Percentiles rank a stretch among this genome's conserved stretches.
Evolutionary conservation across 1,140 invertebrate species (phyloP).

Genomic region (Nephila pilipes): DNA sequence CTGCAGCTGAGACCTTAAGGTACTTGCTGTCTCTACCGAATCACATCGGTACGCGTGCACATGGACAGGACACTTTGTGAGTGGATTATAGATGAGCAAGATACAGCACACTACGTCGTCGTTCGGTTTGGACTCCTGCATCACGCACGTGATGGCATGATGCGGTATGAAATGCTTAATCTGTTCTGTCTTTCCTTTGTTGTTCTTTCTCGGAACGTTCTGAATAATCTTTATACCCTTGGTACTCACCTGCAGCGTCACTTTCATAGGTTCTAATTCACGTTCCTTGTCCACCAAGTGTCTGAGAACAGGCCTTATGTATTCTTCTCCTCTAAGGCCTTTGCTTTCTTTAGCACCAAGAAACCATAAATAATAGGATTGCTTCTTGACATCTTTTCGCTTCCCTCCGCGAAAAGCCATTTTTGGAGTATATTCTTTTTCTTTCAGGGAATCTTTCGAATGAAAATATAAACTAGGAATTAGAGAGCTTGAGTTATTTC

Average conservation of each 20-base stretch:
- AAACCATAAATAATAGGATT: conserved; percentile 99
- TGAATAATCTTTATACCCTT: conserved; percentile 97
- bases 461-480: too few species aligned
- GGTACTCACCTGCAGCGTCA: conserved; percentile 90
- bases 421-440: not conserved
- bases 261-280: conserved; percentile 94
- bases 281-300: conserved; percentile 91
- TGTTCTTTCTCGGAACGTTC: conserved; percentile 81
- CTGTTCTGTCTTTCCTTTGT: conserved; percentile 81
- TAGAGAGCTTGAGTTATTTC: not conserved
- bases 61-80: conserved; percentile 92
- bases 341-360: conserved; percentile 96
- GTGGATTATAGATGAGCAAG: conserved; percentile 93
- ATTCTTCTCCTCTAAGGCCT: conserved; percentile 89
- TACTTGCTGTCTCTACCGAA: conserved; percentile 93
- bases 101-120: conserved; percentile 96
- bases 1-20: conserved; percentile 91
- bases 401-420: conserved; percentile 78
- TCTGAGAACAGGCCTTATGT: conserved; percentile 90
- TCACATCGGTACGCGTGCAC: conserved; percentile 97
- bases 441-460: not conserved
- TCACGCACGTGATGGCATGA: conserved; percentile 92
- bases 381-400: conserved; percentile 91
- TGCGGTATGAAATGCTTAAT: conserved; percentile 98
- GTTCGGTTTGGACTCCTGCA: conserved; percentile 85